Conservation (phyloP, 2,797 vertebrate genomes). For the Alectoris magna region DNA sequence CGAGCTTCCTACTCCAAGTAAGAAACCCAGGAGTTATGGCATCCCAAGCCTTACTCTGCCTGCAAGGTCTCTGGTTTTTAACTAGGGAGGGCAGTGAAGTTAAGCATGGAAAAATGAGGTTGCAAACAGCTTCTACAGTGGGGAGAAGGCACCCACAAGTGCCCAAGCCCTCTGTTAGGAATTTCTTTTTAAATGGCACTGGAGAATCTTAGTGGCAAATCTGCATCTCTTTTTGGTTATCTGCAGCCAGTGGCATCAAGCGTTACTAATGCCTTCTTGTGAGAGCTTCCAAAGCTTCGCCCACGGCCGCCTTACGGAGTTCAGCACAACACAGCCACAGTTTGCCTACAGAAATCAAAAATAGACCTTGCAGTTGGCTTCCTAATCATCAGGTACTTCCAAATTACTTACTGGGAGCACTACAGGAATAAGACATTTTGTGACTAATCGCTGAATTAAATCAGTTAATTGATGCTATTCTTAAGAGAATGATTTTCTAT, state of each 20-base stretch:
- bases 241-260: conserved; percentile 17
- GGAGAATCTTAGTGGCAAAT: not conserved
- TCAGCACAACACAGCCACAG: not conserved
- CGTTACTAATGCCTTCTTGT: not conserved
- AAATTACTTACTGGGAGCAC: conserved; percentile 50
- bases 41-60: not conserved
- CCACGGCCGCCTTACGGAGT: not conserved
- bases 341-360: conserved; percentile 24
- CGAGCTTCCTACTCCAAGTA: not conserved
- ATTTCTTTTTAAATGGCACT: not conserved
- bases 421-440: conserved; percentile 67
- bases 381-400: conserved; percentile 60
- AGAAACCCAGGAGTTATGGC: not conserved
- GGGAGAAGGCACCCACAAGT: not conserved
- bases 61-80: not conserved
- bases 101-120: fast-evolving
- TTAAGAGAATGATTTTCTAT: conserved; percentile 74
- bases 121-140: not conserved
- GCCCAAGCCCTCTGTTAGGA: not conserved
- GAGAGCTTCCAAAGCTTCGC: conserved; percentile 12
- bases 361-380: conserved; percentile 32
- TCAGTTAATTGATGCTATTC: conserved; percentile 73
- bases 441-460: conserved; percentile 70
- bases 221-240: not conserved
- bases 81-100: not conserved